Evolutionary conservation across 2,888 invertebrate genomes (phyloP), one percentile per base, ranked within the genome.

Genomic region (Apoda limacodes): DNA sequence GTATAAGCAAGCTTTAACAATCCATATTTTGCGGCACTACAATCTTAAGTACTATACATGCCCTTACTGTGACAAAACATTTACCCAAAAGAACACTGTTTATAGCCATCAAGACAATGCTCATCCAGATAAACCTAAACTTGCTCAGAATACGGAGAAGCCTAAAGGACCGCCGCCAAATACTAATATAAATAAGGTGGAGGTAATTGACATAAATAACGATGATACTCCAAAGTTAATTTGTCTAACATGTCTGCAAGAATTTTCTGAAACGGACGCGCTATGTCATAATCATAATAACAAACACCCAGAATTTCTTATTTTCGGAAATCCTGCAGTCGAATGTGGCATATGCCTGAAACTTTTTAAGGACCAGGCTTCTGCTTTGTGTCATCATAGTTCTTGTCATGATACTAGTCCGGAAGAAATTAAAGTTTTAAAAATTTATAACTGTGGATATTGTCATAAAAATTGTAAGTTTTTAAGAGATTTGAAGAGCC

Each of bases 11-110:
- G 46, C 51, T 9, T 28, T 78, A n/a, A 57, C 54, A 9, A 55
- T 60, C 23, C 85, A 85, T 44, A 48, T 71, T 4, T 48, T 70
- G 17, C 52, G 62, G 3, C 85, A 85, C 48, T 82, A 71, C 61
- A 56, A 62, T 3, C 42, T 78, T 5, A 75, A 74, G 35, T 74
- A 82, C 0, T 75, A 50, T 35, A 45, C 44, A 1, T 85, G 85
- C 42, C 40, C 36, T 0, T 54, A 69, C 32, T 85, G 85, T 41
- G 36, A 49, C 1, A 55, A 51, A 28, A 50, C 46, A 2, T 60
- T 64, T 1, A 42, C 57, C 3, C 59, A 60, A 9, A 44, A 47
- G 10, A 17, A 17, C 5, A 22, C 37, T 1, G 44, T 83, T 9
- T 28, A 49, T 1, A 39, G 33, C 3, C 84, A 84, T 34, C 43